These are phyloP conservation scores for Rostratula benghalensis DNA, from an alignment of 2,113 vertebrate genomes.

Conservation along the genomic window DNA sequence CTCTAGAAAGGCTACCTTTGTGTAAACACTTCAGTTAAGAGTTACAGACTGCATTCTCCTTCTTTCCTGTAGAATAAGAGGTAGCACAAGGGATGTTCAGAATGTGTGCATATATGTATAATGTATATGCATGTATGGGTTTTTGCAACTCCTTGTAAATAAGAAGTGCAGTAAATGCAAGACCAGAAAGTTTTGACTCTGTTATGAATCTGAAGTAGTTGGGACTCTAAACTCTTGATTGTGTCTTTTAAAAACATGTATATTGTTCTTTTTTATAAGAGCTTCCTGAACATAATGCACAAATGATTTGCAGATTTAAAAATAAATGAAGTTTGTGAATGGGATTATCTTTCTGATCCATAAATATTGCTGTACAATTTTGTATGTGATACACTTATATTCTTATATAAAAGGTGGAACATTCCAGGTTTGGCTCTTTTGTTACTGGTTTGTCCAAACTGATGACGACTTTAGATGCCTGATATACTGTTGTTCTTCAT, in stretches of 20 bases:
- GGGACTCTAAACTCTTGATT: neutral
- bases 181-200: neutral
- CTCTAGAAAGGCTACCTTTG: neutral
- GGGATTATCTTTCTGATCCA: neutral
- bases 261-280: neutral
- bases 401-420: neutral
- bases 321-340: neutral
- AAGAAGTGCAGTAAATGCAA: neutral
- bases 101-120: neutral
- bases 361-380: neutral
- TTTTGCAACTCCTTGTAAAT: neutral
- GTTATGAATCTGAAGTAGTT: neutral
- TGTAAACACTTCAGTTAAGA: neutral
- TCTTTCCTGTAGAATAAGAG: neutral
- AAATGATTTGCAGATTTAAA: neutral
- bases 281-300: neutral
- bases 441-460: neutral
- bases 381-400: rapidly evolving
- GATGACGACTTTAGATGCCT: neutral
- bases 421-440: neutral
- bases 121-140: too few relatives aligned
- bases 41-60: neutral
- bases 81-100: neutral
- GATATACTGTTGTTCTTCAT: neutral
- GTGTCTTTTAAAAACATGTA: neutral